Percentiles rank a stretch among this genome's conserved stretches.
Evolutionary conservation across 1,140 invertebrate genomes (phyloP).

Genomic region (Idris sp.): DNA sequence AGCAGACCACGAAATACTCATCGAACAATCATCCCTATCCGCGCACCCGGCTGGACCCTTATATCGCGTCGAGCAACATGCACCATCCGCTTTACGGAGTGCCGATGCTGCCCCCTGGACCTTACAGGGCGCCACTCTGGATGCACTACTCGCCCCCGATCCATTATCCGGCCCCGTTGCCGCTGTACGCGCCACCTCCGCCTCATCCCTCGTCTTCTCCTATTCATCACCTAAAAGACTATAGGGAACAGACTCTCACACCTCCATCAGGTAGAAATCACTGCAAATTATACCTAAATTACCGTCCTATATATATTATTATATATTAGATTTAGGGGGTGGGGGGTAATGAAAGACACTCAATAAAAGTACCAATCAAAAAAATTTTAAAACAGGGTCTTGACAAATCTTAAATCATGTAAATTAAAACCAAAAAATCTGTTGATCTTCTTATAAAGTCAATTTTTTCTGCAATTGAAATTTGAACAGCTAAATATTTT

Average conservation of each 20-base stretch:
- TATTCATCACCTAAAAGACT: conserved; percentile 77
- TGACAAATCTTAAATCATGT: too few relatives aligned
- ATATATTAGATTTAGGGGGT: too few relatives aligned
- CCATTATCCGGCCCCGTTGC: conserved; percentile 75
- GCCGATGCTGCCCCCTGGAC: conserved; percentile 74
- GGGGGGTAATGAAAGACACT: too few relatives aligned
- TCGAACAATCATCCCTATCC: conserved; percentile 70
- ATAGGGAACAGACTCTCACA: conserved; percentile 77
- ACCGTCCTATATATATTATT: too few relatives aligned
- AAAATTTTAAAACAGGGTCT: too few relatives aligned
- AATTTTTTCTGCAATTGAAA: too few relatives aligned
- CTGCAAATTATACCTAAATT: too few relatives aligned
- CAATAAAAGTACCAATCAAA: too few relatives aligned
- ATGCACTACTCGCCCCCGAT: conserved; percentile 79
- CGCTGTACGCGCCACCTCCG: conserved; percentile 73
- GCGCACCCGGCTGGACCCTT: conserved; percentile 71
- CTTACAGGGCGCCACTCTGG: conserved; percentile 79
- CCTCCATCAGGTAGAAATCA: conserved; percentile 78
- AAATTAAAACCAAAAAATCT: too few relatives aligned
- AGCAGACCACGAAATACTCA: conserved; percentile 74
- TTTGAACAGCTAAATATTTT: too few relatives aligned
- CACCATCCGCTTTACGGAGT: conserved; percentile 75
- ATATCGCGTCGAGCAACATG: conserved; percentile 68
- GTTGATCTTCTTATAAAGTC: too few relatives aligned
- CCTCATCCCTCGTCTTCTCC: conserved; percentile 73